Evolutionary conservation across 1,140 invertebrate species (phyloP), one percentile per base, ranked within the genome.

Genomic region (Ceratoteleas bidentatus): DNA sequence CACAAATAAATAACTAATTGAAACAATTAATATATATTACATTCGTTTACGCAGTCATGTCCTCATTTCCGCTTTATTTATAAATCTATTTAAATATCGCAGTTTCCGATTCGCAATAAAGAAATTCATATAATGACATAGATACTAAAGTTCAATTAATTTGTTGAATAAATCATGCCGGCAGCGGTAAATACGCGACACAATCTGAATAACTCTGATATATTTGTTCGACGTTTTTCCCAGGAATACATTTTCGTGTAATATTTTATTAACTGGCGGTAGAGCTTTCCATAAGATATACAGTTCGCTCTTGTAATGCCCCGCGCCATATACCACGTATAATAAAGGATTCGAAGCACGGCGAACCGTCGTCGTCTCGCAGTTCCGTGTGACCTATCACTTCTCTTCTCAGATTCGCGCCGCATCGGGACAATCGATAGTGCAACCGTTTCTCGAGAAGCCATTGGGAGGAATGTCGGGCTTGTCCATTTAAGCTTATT

Each of bases 361-460:
- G 32, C 15, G 57, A 47, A 65, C 47, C 68, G 49, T 69, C 43
- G 49, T 60, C 72, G 66, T 62, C 73, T 52, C 32, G 14, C 36
- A 77, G 49, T 66, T 73, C 40, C 57, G 50, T 70, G 69, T 73
- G 74, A 83, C 69, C 74, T 74, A 73, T 68, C 70, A 70, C 61
- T 75, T 75, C 68, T 81, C 74, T 76, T 85, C 70, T 52, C 43
- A 72, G 52, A 85, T 85, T 85, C 77, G 52, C 57, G 74, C 34
- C 52, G 74, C 74, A 57, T 78, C 70, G n/a, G 57, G 60, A 76
- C 74, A 79, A 85, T 85, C 85, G 75, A 85, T 81, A 84, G 58
- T 50, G 70, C 56, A 72, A 66, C 81, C 66, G 49, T 82, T 83
- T 70, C 50, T 62, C 14, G n/a, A 75, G 47, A 73, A 77, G 74